A percentile compares a stretch with the other conserved stretches of the same genome.
phyloP scores from a whole-genome alignment of 2,888 invertebrate species.

The Pyrochroa serraticornis region DNA sequence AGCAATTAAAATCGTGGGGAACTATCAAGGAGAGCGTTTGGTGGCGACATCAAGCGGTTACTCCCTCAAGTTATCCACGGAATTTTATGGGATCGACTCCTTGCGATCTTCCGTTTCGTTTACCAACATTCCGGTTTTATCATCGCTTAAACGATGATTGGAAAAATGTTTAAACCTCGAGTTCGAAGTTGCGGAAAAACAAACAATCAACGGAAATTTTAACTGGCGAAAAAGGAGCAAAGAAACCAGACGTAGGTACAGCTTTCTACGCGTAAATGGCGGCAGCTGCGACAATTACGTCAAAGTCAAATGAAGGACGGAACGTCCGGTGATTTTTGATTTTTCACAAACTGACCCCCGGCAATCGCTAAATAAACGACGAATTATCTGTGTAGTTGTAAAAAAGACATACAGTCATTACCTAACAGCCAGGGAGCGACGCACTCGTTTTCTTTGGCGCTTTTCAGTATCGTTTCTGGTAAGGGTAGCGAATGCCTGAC shows the following conservation, averaged over 20 bases:
- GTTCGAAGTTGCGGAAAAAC: too few relatives aligned
- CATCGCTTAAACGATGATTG: neutral
- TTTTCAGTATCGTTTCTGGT: constrained; percentile 97
- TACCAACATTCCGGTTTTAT: constrained; percentile 13
- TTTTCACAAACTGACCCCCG: neutral
- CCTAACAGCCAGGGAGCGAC: constrained; percentile 99
- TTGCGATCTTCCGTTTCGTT: constrained; percentile 4
- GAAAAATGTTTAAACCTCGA: too few relatives aligned
- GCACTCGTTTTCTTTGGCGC: constrained; percentile 94
- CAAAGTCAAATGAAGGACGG: too few relatives aligned
- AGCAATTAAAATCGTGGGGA: constrained; percentile 20
- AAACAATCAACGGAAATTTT: too few relatives aligned
- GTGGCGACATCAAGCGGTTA: constrained; percentile 34
- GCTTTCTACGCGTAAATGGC: too few relatives aligned
- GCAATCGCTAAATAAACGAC: constrained; percentile 7
- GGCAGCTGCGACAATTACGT: too few relatives aligned
- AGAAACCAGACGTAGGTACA: too few relatives aligned
- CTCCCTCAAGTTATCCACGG: constrained; percentile 1
- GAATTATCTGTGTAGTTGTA: constrained; percentile 23
- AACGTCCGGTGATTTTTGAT: neutral
- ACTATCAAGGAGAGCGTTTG: constrained; percentile 5
- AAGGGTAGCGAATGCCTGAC: constrained; percentile 97
- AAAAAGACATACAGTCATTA: constrained; percentile 63
- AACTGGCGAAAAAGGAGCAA: too few relatives aligned
- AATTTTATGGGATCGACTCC: constrained; percentile 11